phyloP scores from a whole-genome alignment of 2,797 vertebrate species.

The Nannoperca obscura region DNA sequence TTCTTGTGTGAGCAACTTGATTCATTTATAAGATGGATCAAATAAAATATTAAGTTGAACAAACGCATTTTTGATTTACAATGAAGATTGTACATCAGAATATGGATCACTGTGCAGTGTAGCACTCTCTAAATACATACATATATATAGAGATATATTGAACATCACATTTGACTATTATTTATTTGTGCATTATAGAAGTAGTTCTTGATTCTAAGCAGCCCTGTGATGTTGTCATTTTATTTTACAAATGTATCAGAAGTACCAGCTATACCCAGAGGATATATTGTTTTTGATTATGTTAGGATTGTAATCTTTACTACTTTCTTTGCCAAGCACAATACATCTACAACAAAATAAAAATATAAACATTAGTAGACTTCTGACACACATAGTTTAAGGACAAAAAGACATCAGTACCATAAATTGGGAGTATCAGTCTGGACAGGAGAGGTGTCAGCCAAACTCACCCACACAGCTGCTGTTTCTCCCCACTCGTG shows the following conservation, averaged over 20 bases:
- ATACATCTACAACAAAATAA: not conserved
- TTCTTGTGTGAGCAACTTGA: constrained; percentile 1
- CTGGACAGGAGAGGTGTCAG: constrained; percentile 6
- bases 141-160: not conserved
- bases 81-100: not conserved
- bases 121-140: not conserved
- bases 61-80: not conserved
- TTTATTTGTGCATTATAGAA: not conserved
- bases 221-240: not conserved
- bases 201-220: not conserved
- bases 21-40: not conserved
- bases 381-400: not conserved
- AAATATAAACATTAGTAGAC: not conserved
- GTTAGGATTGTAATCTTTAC: not conserved
- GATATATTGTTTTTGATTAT: not conserved
- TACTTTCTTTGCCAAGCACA: not conserved
- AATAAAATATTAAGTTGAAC: not conserved
- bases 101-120: not conserved
- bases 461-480: constrained; percentile 87
- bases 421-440: not conserved
- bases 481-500: constrained; percentile 68
- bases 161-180: not conserved
- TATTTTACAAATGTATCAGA: not conserved
- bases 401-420: not conserved
- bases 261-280: not conserved